Base-by-base conservation (phyloP, 2,888 invertebrate species). In the Aelia acuminata region DNA sequence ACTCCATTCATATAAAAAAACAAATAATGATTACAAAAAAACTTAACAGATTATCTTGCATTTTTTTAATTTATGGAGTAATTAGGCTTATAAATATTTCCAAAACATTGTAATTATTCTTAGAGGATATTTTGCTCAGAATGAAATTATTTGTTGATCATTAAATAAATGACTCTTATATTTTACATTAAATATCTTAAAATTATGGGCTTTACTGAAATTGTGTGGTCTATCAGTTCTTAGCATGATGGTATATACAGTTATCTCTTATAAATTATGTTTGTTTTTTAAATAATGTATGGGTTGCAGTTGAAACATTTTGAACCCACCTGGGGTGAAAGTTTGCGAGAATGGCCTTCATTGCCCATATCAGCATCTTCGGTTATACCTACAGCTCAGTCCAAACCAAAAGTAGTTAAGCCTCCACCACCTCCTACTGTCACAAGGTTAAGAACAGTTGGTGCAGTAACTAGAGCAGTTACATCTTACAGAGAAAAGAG, bases 271-370 rank as follows among this genome's bases (percentile, higher is more conserved):
- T 80, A 20, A 35, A 20, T 75, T 88, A 18, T 50, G 2, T 3
- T 86, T 86, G 39, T 49, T 84, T 84, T 84, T 22, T 43, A 47
- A 47, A 39, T 2, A 43, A n/a, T n/a, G n/a, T n/a, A 48, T 10
- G 20, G 15, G 10, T 48, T 50, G 75, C 91, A 94, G 93, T 93
- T 98, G 88, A 98, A 98, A 92, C 97, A 98, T 93, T 98, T 98
- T 93, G 98, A 98, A 92, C 98, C 98, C 47, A 96, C 98, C 91
- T 98, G 98, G 98, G 98, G 98, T 89, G 96, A 97, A 91, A 96
- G 92, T 89, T 85, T 90, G 84, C 84, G 89, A 57, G 90, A 90
- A 84, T 90, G 90, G 90, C 89, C 90, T 18, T 84, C 88, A 35
- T 47, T 89, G 18, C 90, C 89, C 26, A 88, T 89, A 26, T 63